Percentiles rank a stretch among this genome's conserved stretches.
Conservation (phyloP, 2,113 vertebrate species). For the Damaliscus lunatus region DNA sequence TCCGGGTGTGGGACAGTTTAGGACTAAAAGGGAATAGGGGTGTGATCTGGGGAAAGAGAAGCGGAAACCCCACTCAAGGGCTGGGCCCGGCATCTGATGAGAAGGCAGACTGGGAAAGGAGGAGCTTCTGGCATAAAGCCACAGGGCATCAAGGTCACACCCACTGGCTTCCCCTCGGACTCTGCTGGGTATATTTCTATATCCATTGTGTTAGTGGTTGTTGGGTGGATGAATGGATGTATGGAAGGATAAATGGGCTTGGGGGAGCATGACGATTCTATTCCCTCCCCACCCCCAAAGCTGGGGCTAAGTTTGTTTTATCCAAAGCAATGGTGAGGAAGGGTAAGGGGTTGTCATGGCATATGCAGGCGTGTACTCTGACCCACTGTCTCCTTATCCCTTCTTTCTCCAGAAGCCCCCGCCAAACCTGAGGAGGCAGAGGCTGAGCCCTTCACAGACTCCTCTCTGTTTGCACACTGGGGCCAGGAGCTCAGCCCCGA, state of each 20-base stretch:
- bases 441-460: conserved; percentile 90
- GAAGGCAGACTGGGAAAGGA: neutral
- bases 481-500: conserved; percentile 94
- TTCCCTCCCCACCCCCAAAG: accelerated
- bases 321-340: neutral
- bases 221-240: neutral
- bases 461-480: conserved; percentile 96
- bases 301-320: neutral
- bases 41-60: neutral
- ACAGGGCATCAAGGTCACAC: neutral
- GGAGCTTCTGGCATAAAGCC: neutral
- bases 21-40: neutral
- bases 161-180: neutral
- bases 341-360: neutral
- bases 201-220: neutral
- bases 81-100: neutral
- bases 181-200: neutral
- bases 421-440: conserved; percentile 86
- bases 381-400: conserved; percentile 49
- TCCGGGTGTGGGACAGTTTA: neutral
- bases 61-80: neutral
- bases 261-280: neutral
- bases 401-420: conserved; percentile 86
- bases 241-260: neutral
- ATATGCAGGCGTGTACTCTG: neutral